phyloP scores from a whole-genome alignment of 1,140 invertebrate species.

The Proctacanthus coquilletti region DNA sequence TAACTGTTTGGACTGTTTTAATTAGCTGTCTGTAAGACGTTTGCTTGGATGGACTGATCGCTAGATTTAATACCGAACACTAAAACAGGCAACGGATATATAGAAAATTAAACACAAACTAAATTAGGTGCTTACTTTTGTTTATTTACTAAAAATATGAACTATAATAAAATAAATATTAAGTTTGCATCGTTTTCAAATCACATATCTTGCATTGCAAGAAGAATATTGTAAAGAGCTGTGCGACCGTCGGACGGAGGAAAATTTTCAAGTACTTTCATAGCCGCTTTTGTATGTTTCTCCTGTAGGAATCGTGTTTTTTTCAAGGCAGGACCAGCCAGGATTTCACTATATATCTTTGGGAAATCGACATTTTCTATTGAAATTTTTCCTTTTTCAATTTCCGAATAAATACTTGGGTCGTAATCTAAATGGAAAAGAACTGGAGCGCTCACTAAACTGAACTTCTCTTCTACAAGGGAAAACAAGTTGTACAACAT shows the following conservation, averaged over 20 bases:
- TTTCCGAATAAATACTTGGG: constrained; percentile 49
- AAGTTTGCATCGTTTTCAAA: too few species aligned
- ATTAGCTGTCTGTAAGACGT: too few species aligned
- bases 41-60: too few species aligned
- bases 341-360: constrained; percentile 44
- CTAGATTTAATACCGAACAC: too few species aligned
- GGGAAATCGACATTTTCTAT: constrained; percentile 62
- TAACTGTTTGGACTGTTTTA: too few species aligned
- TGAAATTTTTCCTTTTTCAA: constrained; percentile 52
- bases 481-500: not conserved
- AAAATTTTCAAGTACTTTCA: constrained; percentile 55
- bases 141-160: too few species aligned
- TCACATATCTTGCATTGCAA: constrained; percentile 54
- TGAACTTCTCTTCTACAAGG: constrained; percentile 37
- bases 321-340: constrained; percentile 55
- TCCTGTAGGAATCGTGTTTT: constrained; percentile 58
- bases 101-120: too few species aligned
- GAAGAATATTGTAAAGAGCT: constrained; percentile 62
- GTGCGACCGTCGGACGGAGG: constrained; percentile 57
- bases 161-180: too few species aligned
- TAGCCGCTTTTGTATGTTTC: constrained; percentile 58
- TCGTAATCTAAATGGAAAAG: constrained; percentile 66
- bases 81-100: too few species aligned
- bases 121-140: too few species aligned
- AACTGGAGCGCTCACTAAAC: constrained; percentile 64